Evolutionary conservation across 2,888 invertebrate species (phyloP), one percentile per base, ranked within the genome.

Genomic region (Hirtodrosophila cameraria): DNA sequence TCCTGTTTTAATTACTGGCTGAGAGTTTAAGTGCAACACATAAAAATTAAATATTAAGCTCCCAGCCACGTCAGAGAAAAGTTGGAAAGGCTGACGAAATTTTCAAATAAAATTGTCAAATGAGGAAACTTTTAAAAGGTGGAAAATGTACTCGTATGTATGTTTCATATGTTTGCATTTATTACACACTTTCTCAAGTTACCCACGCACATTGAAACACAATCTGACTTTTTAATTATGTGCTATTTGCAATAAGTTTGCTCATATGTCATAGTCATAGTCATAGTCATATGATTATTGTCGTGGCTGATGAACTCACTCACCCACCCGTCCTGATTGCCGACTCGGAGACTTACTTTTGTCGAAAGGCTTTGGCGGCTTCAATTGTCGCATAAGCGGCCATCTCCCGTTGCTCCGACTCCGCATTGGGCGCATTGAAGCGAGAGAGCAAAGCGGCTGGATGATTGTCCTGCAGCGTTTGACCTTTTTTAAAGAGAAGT

Each of bases 301-400:
- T 61, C 63, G 58, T 35, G 52, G 53, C 46, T 72, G 53, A 48
- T 59, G 45, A 75, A 62, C 53, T 41, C 46, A 60, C 42, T 20
- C 38, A 38, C 38, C 31, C 52, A 13, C 20, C 18, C 57, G 7
- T 23, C n/a, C 35, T 42, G 20, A n/a, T 28, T 31, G 18, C 35
- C 12, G 49, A 23, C 28, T 38, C 20, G 27, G 46, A 20, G 16
- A 88, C 88, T 90, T 88, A 91, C 91, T 89, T 91, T 78, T 90
- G 89, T 35, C 88, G 88, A 73, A 91, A 90, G 31, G 89, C 89
- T 74, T 91, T 91, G 28, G 91, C 84, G 12, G 91, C 90, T 23
- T 88, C 77, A 27, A 91, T 74, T n/a, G 89, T 87, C 27, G 91
- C 91, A 81, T 85, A 91, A 25, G 91, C 91, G 15, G 89, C 90